Conservation (phyloP, 2,888 invertebrate genomes). For the Alsophila aescularia region DNA sequence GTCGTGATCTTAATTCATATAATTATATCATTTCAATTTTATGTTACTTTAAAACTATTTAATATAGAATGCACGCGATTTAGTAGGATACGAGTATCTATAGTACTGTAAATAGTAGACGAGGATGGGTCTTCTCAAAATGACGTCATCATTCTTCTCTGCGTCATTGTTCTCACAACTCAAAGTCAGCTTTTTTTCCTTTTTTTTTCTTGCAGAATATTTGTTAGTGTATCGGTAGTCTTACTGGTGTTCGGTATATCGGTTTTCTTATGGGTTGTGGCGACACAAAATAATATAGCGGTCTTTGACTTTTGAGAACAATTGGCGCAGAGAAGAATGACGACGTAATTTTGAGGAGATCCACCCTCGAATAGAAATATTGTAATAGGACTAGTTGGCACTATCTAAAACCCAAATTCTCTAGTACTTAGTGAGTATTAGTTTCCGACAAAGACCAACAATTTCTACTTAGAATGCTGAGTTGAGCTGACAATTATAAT, state of each 20-base stretch:
- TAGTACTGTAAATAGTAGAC: neutral
- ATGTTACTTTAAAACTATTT: slow-evolving; percentile 21
- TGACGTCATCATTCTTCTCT: too few species aligned
- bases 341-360: too few species aligned
- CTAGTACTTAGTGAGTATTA: slow-evolving; percentile 4
- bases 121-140: too few species aligned
- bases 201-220: too few species aligned
- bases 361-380: slow-evolving; percentile 30
- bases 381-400: slow-evolving; percentile 25
- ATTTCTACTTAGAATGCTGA: neutral
- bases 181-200: too few species aligned
- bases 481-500: neutral
- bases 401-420: slow-evolving; percentile 6
- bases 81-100: slow-evolving; percentile 1
- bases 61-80: slow-evolving; percentile 21
- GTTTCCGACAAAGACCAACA: neutral
- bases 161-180: too few species aligned
- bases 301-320: too few species aligned
- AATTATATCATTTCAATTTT: slow-evolving; percentile 33
- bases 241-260: too few species aligned
- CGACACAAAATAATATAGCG: too few species aligned
- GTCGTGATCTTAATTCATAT: slow-evolving; percentile 32
- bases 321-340: too few species aligned
- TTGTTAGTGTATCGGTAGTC: too few species aligned
- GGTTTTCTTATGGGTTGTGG: too few species aligned